phyloP scores from a whole-genome alignment of 1,140 invertebrate species.

The Batillaria attramentaria region DNA sequence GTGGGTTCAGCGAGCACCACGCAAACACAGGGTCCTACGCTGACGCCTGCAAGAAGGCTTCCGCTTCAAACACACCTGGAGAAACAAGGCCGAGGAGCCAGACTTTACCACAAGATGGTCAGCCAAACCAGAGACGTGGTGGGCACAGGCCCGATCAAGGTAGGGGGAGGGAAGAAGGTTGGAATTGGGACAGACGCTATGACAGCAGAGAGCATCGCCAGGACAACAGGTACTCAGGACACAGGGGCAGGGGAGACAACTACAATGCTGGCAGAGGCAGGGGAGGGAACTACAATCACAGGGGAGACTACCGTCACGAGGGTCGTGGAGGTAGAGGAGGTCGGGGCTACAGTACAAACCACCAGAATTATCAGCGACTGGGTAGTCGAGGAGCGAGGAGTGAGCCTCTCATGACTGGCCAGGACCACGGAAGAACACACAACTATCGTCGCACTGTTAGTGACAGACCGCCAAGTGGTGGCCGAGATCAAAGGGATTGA shows the following conservation, averaged over 20 bases:
- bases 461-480: constrained; percentile 26
- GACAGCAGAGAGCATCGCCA: neutral
- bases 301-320: neutral
- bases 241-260: neutral
- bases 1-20: constrained; percentile 57
- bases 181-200: neutral
- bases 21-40: constrained; percentile 36
- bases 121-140: neutral
- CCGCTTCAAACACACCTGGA: neutral
- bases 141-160: no score
- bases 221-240: neutral
- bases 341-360: neutral
- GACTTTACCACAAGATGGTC: neutral
- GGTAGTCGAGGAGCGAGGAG: constrained; percentile 12
- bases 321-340: constrained; percentile 1
- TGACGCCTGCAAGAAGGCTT: constrained; percentile 44
- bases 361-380: neutral
- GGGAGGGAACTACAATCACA: constrained; percentile 11
- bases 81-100: neutral
- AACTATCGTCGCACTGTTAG: constrained; percentile 38
- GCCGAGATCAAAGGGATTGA: no score
- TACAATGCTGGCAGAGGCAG: neutral
- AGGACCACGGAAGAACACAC: neutral
- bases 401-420: neutral
- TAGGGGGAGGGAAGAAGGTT: neutral